These are phyloP conservation scores for Acanthosepion pharaonis DNA, from an alignment of 2,888 invertebrate species.

Conservation along the genomic window DNA sequence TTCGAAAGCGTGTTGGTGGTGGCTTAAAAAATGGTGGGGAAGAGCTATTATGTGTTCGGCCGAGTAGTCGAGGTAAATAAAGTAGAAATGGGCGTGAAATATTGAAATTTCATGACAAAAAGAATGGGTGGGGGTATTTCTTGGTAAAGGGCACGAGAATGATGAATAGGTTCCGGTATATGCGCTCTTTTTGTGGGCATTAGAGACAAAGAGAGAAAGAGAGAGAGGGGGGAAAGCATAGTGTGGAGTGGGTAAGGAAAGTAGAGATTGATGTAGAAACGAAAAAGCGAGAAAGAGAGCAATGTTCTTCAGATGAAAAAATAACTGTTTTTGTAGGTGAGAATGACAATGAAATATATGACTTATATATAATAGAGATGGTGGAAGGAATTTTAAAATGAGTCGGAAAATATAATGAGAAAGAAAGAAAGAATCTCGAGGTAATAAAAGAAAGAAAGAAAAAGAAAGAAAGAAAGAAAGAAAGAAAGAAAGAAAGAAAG, in stretches of 20 bases:
- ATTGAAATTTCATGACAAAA: background rate
- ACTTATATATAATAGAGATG: background rate
- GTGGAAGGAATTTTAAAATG: background rate
- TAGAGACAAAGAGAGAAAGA: background rate
- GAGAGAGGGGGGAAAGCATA: background rate
- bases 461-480: background rate
- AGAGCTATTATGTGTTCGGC: background rate
- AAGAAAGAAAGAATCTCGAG: background rate
- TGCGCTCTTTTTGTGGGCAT: background rate
- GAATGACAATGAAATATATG: background rate
- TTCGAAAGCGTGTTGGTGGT: background rate
- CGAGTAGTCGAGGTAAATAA: constrained; percentile 17
- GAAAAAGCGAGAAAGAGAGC: background rate
- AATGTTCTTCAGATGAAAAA: background rate
- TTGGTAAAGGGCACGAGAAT: background rate
- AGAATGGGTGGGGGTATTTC: background rate
- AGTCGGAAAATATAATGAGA: background rate
- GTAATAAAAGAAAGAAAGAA: background rate
- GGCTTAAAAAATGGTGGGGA: background rate
- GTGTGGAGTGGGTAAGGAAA: background rate
- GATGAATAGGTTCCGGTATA: background rate
- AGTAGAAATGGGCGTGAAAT: background rate
- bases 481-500: background rate
- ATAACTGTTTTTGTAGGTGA: background rate
- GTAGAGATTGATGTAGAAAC: background rate